Base-by-base conservation (phyloP, 2,888 invertebrate genomes). In the Geophilus truncorum region DNA sequence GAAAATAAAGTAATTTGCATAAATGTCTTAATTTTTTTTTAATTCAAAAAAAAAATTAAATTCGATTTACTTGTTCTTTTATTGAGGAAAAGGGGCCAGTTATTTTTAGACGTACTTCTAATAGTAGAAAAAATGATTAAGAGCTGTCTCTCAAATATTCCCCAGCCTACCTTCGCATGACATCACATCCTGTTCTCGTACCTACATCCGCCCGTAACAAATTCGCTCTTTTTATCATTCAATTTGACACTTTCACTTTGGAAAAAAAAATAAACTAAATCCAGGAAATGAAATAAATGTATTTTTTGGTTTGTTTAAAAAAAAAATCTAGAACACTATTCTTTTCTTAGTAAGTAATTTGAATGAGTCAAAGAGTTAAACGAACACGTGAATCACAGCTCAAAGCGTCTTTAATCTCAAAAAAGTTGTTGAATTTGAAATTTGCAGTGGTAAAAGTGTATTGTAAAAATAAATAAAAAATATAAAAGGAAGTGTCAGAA, bases 111-210 rank as follows among this genome's bases (percentile, higher is more conserved):
- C 10, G 15, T 2, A 62, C 57, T 62, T 18, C 57, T 40, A 40
- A 62, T 21, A 15, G 4, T 70, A n/a, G 70, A 70, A 70, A 28
- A 51, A 51, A 51, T 70, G 70, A 70, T 70, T 70, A 70, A 70
- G 70, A 70, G 70, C 70, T 70, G 70, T 70, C 70, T 70, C 70
- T 70, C 70, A 70, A 70, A 70, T 70, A 70, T 70, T 70, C 70
- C 70, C 28, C 70, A 70, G 25, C 70, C 70, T 28, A 70, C 70
- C 70, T 70, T 70, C 70, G 28, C 18, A n/a, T 70, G 70, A 70
- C 70, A 70, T 70, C 70, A 70, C 70, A 70, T 70, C 70, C 70
- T 70, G 25, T 70, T 70, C 70, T 70, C 23, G 15, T 70, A 70
- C 70, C 51, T 70, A 70, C 28, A 70, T 28, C 70, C 70, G 70